Conservation (phyloP, 2,888 invertebrate genomes). For the Erannis defoliaria region DNA sequence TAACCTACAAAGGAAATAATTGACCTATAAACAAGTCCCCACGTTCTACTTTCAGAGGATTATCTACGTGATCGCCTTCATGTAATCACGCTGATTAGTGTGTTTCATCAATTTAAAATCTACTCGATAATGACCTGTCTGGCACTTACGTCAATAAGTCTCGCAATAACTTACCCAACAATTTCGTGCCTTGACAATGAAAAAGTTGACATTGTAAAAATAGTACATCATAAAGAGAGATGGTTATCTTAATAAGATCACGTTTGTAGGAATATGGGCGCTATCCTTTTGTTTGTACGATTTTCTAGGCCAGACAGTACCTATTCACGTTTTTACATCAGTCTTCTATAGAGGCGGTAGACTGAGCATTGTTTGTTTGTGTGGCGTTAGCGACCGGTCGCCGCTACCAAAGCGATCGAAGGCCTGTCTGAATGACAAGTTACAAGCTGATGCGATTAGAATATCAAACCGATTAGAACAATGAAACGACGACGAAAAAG, state of each 20-base stretch:
- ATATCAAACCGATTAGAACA: neutral
- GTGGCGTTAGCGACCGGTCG: slow-evolving; percentile 68
- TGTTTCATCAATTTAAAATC: slow-evolving; percentile 18
- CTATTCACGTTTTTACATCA: slow-evolving; percentile 55
- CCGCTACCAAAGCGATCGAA: slow-evolving; percentile 62
- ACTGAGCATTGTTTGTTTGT: slow-evolving; percentile 70
- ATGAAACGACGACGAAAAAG: too few species aligned
- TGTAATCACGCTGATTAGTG: slow-evolving; percentile 26
- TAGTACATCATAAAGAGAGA: slow-evolving; percentile 52
- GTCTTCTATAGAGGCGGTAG: slow-evolving; percentile 57
- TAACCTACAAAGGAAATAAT: slow-evolving; percentile 4
- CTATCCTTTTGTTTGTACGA: slow-evolving; percentile 36
- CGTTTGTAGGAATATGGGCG: slow-evolving; percentile 59
- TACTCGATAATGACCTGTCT: slow-evolving; percentile 14
- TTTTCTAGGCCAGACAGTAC: slow-evolving; percentile 36
- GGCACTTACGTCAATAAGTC: slow-evolving; percentile 14
- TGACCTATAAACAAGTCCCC: slow-evolving; percentile 9
- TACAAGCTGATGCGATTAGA: slow-evolving; percentile 50
- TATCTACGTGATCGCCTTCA: slow-evolving; percentile 13
- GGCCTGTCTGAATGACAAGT: slow-evolving; percentile 58
- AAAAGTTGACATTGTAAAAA: slow-evolving; percentile 54
- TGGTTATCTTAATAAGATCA: slow-evolving; percentile 67
- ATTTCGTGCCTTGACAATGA: slow-evolving; percentile 57
- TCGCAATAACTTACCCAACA: slow-evolving; percentile 22
- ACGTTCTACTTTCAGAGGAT: slow-evolving; percentile 21